Evolutionary conservation across 2,113 vertebrate genomes (phyloP).

Genomic region (Seriola aureovittata): DNA sequence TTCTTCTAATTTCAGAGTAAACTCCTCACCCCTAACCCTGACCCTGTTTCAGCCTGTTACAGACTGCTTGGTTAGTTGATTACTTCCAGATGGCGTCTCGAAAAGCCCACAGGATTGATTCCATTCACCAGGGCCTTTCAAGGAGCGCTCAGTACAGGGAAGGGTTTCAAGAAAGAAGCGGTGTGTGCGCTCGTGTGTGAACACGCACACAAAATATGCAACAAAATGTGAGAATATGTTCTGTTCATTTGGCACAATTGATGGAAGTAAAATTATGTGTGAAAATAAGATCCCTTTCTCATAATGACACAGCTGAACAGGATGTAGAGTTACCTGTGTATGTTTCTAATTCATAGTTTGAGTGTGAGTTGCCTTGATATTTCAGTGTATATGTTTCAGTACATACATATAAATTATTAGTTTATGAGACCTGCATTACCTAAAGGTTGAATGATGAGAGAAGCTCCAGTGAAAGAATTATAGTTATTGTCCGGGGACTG

Average conservation of each 20-base stretch:
- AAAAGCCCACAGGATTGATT: conserved; percentile 54
- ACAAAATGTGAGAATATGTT: conserved; percentile 19
- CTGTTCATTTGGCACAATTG: conserved; percentile 32
- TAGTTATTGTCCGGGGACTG: background rate
- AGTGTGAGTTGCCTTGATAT: background rate
- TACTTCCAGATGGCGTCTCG: conserved; percentile 69
- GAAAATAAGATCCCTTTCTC: conserved; percentile 9
- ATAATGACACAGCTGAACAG: background rate
- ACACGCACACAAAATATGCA: background rate
- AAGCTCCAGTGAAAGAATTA: background rate
- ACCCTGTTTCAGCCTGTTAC: conserved; percentile 45
- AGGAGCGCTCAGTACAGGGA: conserved; percentile 22
- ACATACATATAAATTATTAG: conserved; percentile 5
- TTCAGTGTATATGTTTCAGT: background rate
- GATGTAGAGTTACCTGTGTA: background rate
- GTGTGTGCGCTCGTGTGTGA: background rate
- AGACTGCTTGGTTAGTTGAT: conserved; percentile 46
- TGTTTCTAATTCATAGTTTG: conserved; percentile 1
- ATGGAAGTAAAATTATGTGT: conserved; percentile 15
- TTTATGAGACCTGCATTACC: background rate
- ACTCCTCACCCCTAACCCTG: conserved; percentile 26
- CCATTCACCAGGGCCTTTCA: conserved; percentile 25
- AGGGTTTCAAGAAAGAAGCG: conserved; percentile 19
- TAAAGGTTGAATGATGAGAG: background rate
- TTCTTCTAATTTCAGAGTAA: conserved; percentile 33